Conservation (phyloP, 1,140 invertebrate genomes). For the Dinoponera quadriceps region DNA sequence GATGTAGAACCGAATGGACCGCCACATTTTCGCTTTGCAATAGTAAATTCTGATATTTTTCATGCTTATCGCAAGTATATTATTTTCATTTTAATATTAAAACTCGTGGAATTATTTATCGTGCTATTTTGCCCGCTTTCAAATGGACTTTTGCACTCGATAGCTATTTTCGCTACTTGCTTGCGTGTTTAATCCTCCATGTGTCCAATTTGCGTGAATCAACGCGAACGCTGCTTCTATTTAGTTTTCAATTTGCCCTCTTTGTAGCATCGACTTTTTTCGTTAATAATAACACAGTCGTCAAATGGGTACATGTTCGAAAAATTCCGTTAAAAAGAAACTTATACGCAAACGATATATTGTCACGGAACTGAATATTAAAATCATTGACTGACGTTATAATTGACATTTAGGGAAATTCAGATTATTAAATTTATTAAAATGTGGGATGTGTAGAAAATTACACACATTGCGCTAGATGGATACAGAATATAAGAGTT, state of each 20-base stretch:
- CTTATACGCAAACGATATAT: no score
- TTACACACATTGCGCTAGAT: neutral
- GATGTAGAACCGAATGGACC: neutral
- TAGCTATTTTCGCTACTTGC: slow-evolving; percentile 20
- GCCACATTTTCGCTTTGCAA: slow-evolving; percentile 14
- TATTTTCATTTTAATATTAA: slow-evolving; percentile 12
- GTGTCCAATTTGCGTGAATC: neutral
- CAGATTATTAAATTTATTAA: no score
- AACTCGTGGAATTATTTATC: slow-evolving; percentile 28
- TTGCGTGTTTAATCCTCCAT: slow-evolving; percentile 15
- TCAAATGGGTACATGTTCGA: neutral
- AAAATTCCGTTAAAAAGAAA: no score
- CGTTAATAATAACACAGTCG: neutral
- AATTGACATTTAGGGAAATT: no score
- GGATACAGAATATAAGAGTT: neutral
- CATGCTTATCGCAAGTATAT: neutral
- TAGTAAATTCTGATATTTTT: slow-evolving; percentile 40
- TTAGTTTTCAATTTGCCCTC: slow-evolving; percentile 30
- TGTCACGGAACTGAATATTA: no score
- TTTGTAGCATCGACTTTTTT: neutral
- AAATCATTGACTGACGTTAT: no score
- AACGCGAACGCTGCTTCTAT: neutral
- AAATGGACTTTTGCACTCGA: slow-evolving; percentile 9
- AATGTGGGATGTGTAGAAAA: no score
- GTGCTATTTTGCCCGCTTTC: slow-evolving; percentile 7